A percentile compares a stretch with the other conserved stretches of the same genome.
phyloP scores from a whole-genome alignment of 2,888 invertebrate species.

The Polietes domitor region DNA sequence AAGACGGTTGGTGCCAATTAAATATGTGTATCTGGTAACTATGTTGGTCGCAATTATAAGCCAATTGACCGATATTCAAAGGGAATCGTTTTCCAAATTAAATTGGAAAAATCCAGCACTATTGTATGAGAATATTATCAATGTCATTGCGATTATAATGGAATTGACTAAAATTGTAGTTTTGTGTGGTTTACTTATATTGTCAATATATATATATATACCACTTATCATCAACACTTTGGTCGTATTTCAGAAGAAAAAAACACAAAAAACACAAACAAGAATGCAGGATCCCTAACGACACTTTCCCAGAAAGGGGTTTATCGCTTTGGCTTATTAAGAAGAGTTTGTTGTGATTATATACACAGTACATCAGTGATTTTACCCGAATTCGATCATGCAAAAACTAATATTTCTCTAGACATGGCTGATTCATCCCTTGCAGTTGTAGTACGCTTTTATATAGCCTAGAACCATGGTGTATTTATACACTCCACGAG shows the following conservation, averaged over 20 bases:
- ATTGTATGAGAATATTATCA: background rate
- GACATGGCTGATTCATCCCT: too few species aligned
- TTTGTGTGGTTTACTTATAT: background rate
- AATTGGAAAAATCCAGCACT: background rate
- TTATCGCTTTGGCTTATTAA: too few species aligned
- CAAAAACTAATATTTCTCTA: too few species aligned
- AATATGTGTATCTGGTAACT: background rate
- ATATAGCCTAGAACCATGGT: too few species aligned
- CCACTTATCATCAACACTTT: background rate
- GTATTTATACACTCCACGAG: too few species aligned
- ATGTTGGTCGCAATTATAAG: background rate
- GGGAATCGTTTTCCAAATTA: background rate
- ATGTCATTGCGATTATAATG: background rate
- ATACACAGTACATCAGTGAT: too few species aligned
- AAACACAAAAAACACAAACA: background rate
- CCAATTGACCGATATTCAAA: background rate
- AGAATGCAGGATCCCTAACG: background rate
- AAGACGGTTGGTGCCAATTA: too few species aligned
- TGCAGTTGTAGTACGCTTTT: too few species aligned
- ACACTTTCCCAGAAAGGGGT: too few species aligned
- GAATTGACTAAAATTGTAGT: background rate
- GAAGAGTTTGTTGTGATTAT: too few species aligned
- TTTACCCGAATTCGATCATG: too few species aligned
- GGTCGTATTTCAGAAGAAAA: background rate
- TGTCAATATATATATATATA: background rate